Evolutionary conservation across 2,888 invertebrate species (phyloP).

Genomic region (Calameuta idolon): DNA sequence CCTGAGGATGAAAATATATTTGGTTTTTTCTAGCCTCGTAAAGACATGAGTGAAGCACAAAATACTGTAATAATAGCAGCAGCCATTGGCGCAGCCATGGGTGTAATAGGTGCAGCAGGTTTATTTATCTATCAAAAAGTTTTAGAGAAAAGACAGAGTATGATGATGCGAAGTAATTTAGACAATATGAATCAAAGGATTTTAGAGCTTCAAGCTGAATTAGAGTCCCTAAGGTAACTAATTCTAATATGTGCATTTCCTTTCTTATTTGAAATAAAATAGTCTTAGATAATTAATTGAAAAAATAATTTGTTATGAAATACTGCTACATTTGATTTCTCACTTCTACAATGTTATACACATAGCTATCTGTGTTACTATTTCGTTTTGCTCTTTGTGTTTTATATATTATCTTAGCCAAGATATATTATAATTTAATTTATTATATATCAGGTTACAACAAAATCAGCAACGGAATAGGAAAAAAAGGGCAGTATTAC

Average conservation of each 20-base stretch:
- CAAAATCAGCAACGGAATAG: slow-evolving; percentile 48
- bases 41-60: slow-evolving; percentile 52
- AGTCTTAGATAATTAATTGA: not conserved
- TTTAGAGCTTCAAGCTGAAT: slow-evolving; percentile 49
- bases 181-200: slow-evolving; percentile 53
- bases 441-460: slow-evolving; percentile 38
- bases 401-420: not conserved
- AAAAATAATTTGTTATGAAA: not conserved
- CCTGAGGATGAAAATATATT: not conserved
- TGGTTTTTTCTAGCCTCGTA: slow-evolving; percentile 1
- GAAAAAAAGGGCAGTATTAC: slow-evolving; percentile 39
- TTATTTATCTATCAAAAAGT: slow-evolving; percentile 57
- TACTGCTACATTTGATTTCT: not conserved
- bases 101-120: slow-evolving; percentile 56
- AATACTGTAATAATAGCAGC: slow-evolving; percentile 53
- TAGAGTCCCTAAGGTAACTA: slow-evolving; percentile 52
- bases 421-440: not conserved
- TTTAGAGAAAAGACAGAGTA: slow-evolving; percentile 43
- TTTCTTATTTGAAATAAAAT: not conserved
- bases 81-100: slow-evolving; percentile 58
- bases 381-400: not conserved
- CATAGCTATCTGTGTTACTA: not conserved
- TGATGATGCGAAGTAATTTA: slow-evolving; percentile 44
- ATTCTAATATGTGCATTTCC: not conserved
- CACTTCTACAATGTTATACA: not conserved